Percentiles rank a stretch among this genome's conserved stretches.
Evolutionary conservation across 2,113 vertebrate species (phyloP).

Genomic region (Eolophus roseicapilla): DNA sequence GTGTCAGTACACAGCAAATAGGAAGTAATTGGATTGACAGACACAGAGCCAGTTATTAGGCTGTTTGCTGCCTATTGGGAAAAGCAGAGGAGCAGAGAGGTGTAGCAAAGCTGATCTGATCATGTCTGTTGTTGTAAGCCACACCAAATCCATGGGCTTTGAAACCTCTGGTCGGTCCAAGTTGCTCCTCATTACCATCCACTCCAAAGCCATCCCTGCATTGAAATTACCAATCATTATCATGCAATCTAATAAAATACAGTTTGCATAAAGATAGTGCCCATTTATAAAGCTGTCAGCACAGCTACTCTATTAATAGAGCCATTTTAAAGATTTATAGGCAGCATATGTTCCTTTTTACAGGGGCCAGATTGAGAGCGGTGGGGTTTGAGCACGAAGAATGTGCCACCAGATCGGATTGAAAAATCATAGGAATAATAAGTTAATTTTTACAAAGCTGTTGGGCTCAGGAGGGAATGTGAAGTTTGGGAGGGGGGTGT

Average conservation of each 20-base stretch:
- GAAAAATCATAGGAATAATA: neutral
- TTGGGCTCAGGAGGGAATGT: neutral
- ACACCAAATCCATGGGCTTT: neutral
- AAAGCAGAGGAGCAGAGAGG: constrained; percentile 55
- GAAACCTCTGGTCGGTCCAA: neutral
- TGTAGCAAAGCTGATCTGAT: constrained; percentile 56
- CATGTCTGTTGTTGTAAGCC: constrained; percentile 18
- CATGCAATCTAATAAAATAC: constrained; percentile 53
- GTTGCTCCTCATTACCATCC: neutral
- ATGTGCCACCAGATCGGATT: constrained; percentile 36
- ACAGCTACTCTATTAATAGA: constrained; percentile 72
- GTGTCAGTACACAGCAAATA: constrained; percentile 66
- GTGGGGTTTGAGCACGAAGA: constrained; percentile 42
- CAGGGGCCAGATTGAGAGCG: constrained; percentile 68
- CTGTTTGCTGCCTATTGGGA: constrained; percentile 59
- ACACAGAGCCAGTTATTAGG: constrained; percentile 64
- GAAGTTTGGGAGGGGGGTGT: neutral
- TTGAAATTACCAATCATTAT: constrained; percentile 46
- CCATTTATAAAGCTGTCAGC: constrained; percentile 77
- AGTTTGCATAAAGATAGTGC: constrained; percentile 70
- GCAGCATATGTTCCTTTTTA: constrained; percentile 72
- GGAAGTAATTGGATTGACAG: constrained; percentile 72
- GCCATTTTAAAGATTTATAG: constrained; percentile 75
- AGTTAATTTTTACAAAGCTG: neutral
- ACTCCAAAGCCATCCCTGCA: constrained; percentile 14